These are phyloP conservation scores for Entomobrya proxima DNA, from an alignment of 2,888 invertebrate genomes.

Conservation along the genomic window DNA sequence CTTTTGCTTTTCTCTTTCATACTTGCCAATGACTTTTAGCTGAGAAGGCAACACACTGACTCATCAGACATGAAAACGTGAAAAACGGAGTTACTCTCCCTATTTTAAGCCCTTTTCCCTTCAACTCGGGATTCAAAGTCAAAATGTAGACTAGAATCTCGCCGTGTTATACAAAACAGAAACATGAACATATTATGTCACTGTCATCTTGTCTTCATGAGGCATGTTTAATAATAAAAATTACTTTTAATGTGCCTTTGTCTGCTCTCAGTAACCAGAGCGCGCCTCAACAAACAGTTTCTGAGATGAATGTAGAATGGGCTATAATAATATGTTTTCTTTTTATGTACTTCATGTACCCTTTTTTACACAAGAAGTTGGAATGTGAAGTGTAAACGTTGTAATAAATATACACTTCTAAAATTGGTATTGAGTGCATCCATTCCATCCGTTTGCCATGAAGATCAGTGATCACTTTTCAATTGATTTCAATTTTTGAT, in stretches of 20 bases:
- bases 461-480: not conserved
- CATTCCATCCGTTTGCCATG: too few species aligned
- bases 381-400: too few species aligned
- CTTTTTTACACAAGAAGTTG: too few species aligned
- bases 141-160: too few species aligned
- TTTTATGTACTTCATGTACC: too few species aligned
- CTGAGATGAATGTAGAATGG: not conserved
- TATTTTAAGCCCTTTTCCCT: not conserved
- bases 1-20: not conserved
- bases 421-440: too few species aligned
- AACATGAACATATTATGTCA: slow-evolving; percentile 24
- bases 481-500: slow-evolving; percentile 31
- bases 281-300: not conserved
- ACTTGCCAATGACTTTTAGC: slow-evolving; percentile 18
- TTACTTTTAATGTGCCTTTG: not conserved
- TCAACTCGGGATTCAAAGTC: not conserved
- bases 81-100: not conserved
- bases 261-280: not conserved
- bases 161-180: slow-evolving; percentile 6
- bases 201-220: not conserved
- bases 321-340: too few species aligned
- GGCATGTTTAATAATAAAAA: not conserved
- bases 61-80: not conserved
- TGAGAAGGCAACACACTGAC: not conserved
- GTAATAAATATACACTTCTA: too few species aligned